A percentile compares a stretch with the other conserved stretches of the same genome.
phyloP scores from a whole-genome alignment of 2,113 vertebrate species.

The Xenopus tropicalis region UCB_Xtro_10.0 CM004448.2:86329001-86329500 shows the following conservation, averaged over 20 bases:
- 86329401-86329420: slow-evolving; percentile 42
- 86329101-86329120: slow-evolving; percentile 46
- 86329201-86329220: too few relatives aligned
- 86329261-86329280: too few relatives aligned
- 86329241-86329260: too few relatives aligned
- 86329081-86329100: slow-evolving; percentile 40
- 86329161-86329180: too few relatives aligned
- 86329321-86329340: slow-evolving; percentile 28
- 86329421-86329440: slow-evolving; percentile 39
- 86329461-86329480: slow-evolving; percentile 36
- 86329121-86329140: too few relatives aligned
- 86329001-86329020: too few relatives aligned
- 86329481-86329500: slow-evolving; percentile 28
- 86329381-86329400: slow-evolving; percentile 28
- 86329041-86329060: too few relatives aligned
- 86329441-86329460: slow-evolving; percentile 40
- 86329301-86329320: slow-evolving; percentile 13
- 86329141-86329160: too few relatives aligned
- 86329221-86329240: too few relatives aligned
- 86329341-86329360: slow-evolving; percentile 24
- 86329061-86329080: background rate
- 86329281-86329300: slow-evolving; percentile 8
- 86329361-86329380: slow-evolving; percentile 41
- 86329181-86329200: too few relatives aligned
- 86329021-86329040: too few relatives aligned